Conservation (phyloP, 2,888 invertebrate species). For the Hypena proboscidalis region DNA sequence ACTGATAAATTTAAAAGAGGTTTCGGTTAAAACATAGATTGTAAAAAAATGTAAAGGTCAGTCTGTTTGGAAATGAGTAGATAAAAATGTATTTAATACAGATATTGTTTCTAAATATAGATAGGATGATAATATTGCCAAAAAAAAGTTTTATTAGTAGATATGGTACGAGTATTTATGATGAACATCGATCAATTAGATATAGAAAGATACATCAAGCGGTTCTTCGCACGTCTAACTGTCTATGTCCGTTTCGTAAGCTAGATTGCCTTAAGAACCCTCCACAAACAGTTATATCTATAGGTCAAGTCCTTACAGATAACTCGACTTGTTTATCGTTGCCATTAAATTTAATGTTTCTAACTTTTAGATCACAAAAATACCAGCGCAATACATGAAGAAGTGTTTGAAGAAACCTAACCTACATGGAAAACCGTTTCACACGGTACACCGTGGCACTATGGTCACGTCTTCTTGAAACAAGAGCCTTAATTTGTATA, state of each 20-base stretch:
- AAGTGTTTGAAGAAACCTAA: conserved; percentile 19
- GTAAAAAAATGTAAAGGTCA: too few relatives aligned
- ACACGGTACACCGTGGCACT: conserved; percentile 6
- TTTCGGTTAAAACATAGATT: too few relatives aligned
- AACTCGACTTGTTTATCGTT: conserved; percentile 11
- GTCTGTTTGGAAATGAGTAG: too few relatives aligned
- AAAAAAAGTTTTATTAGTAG: too few relatives aligned
- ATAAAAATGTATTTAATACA: too few relatives aligned
- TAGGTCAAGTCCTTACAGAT: background rate
- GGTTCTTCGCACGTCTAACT: too few relatives aligned
- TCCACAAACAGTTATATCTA: background rate
- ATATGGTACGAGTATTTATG: too few relatives aligned
- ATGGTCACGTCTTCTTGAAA: conserved; percentile 13
- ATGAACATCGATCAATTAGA: too few relatives aligned
- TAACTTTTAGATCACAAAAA: conserved; percentile 37
- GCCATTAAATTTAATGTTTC: conserved; percentile 19
- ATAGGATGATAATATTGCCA: too few relatives aligned
- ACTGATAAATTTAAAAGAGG: too few relatives aligned
- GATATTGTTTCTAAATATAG: too few relatives aligned
- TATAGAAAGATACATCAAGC: too few relatives aligned
- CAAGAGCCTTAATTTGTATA: conserved; percentile 24
- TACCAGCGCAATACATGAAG: conserved; percentile 9
- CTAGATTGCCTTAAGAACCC: background rate
- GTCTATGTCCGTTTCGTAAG: background rate
- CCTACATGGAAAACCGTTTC: background rate